These are phyloP conservation scores for Mesochorus sp. DNA, from an alignment of 2,888 invertebrate genomes.

Conservation along the genomic window DNA sequence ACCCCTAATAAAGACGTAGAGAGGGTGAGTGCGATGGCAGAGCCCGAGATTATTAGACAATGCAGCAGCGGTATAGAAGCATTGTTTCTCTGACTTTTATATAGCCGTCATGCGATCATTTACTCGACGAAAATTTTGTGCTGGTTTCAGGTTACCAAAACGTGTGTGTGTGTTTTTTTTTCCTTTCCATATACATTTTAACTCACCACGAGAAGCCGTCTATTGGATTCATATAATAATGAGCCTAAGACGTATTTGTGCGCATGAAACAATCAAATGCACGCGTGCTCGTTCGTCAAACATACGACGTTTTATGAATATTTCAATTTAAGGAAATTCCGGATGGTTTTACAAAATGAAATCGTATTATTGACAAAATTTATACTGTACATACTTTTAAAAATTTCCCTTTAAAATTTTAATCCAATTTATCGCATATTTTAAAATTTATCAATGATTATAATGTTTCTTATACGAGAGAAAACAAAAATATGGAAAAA, in stretches of 20 bases:
- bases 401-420: too few species aligned
- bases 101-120: constrained; percentile 66
- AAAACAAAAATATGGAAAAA: too few species aligned
- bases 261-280: constrained; percentile 42
- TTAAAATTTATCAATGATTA: too few species aligned
- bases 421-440: too few species aligned
- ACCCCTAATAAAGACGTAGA: neutral
- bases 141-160: constrained; percentile 64
- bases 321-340: neutral
- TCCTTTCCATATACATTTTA: too few species aligned
- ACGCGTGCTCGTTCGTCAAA: constrained; percentile 42
- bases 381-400: neutral
- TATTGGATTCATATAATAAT: constrained; percentile 41
- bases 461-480: too few species aligned
- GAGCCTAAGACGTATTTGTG: constrained; percentile 28
- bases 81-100: constrained; percentile 77
- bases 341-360: too few species aligned
- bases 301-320: constrained; percentile 25
- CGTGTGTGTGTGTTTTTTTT: constrained; percentile 38
- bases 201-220: constrained; percentile 53
- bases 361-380: too few species aligned
- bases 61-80: constrained; percentile 21
- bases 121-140: constrained; percentile 37
- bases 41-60: constrained; percentile 45
- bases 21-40: constrained; percentile 11